These are phyloP conservation scores for Sorex maritimensis DNA, from an alignment of 2,797 vertebrate species.

Conservation along the genomic window DNA sequence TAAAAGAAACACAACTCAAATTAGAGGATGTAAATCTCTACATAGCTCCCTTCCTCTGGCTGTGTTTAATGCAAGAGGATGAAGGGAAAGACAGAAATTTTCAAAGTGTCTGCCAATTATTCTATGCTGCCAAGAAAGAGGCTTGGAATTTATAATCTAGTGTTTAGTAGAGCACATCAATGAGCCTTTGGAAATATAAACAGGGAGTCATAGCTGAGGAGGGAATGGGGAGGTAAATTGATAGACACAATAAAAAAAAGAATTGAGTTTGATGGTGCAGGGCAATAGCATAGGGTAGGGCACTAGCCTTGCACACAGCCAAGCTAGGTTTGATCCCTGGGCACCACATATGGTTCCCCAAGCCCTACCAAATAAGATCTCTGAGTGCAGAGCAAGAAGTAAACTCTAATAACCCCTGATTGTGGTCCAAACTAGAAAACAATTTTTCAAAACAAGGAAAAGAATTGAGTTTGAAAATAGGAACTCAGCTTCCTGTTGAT, in stretches of 20 bases:
- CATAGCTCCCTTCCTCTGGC: constrained; percentile 44
- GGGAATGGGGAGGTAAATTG: not conserved
- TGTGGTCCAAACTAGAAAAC: too few species aligned
- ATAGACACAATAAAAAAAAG: constrained; percentile 36
- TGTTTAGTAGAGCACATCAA: constrained; percentile 50
- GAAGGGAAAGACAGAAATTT: constrained; percentile 74
- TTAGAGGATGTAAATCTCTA: constrained; percentile 53
- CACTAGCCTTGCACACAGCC: too few species aligned
- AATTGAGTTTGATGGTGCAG: constrained; percentile 19
- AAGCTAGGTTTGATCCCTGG: too few species aligned
- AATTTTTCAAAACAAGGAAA: not conserved
- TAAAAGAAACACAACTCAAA: constrained; percentile 58
- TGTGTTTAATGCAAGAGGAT: constrained; percentile 66
- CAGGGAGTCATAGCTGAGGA: constrained; percentile 37
- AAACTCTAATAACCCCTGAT: too few species aligned
- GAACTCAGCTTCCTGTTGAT: not conserved
- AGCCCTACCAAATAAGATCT: too few species aligned
- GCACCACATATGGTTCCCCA: too few species aligned
- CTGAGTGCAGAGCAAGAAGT: too few species aligned
- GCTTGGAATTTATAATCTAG: constrained; percentile 62
- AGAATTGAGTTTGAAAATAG: constrained; percentile 29
- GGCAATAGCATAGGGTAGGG: too few species aligned
- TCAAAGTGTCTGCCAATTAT: constrained; percentile 77
- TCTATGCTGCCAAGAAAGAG: constrained; percentile 66
- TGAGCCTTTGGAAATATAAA: constrained; percentile 65